phyloP scores from a whole-genome alignment of 53 echinoderm and acorn worm species.

The Antedon mediterranea region DNA sequence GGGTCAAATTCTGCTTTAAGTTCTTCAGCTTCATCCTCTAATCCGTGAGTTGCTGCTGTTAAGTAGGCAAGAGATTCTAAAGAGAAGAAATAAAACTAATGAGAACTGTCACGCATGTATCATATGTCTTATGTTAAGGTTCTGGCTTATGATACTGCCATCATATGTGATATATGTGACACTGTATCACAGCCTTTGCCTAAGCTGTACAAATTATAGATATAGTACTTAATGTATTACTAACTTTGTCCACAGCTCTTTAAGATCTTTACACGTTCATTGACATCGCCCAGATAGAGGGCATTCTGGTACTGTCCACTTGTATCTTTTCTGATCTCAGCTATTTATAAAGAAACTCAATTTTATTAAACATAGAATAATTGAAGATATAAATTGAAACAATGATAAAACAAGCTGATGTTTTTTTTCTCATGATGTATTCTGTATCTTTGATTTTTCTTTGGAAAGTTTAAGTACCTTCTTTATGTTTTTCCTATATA shows the following conservation, averaged over 20 bases:
- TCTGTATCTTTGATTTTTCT: no score
- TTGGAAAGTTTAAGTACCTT: no score
- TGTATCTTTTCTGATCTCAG: constrained; percentile 96
- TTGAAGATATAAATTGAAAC: no score
- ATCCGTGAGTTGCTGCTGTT: constrained; percentile 86
- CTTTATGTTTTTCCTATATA: no score
- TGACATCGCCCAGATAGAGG: constrained; percentile 93
- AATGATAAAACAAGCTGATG: no score
- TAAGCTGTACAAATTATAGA: background rate
- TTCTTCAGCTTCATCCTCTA: constrained; percentile 58
- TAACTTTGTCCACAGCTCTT: constrained; percentile 91
- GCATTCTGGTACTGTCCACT: constrained; percentile 98
- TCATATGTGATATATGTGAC: no score
- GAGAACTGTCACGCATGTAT: no score
- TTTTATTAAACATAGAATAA: background rate
- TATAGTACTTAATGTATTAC: constrained; percentile 4
- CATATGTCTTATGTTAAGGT: no score
- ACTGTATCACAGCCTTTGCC: background rate
- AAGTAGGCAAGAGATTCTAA: constrained; percentile 91
- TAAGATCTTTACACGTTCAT: constrained; percentile 89
- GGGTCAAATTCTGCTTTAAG: constrained; percentile 51
- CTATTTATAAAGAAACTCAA: constrained; percentile 12
- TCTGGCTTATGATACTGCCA: no score
- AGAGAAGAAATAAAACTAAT: no score
- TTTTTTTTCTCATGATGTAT: no score